Evolutionary conservation across 2,797 vertebrate species (phyloP).

Genomic region (Oryzias dopingdopingensis): DNA sequence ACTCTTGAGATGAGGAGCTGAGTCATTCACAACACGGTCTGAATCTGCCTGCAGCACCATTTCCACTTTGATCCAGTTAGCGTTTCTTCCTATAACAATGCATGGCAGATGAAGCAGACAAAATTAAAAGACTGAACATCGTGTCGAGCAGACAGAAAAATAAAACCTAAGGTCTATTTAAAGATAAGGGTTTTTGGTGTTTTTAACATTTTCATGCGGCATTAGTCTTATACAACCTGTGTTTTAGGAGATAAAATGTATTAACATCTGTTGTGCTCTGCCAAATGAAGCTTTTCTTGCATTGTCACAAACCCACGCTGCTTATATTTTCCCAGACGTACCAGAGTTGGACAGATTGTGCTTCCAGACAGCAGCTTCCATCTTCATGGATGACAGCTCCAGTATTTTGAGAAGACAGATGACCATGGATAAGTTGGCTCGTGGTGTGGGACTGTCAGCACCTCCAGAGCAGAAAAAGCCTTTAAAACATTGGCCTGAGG

Average conservation of each 20-base stretch:
- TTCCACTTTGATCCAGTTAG: slow-evolving; percentile 39
- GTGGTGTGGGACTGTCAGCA: slow-evolving; percentile 68
- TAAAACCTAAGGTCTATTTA: neutral
- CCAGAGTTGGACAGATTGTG: slow-evolving; percentile 53
- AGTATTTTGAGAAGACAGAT: slow-evolving; percentile 73
- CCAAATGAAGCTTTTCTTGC: slow-evolving; percentile 21
- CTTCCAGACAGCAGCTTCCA: slow-evolving; percentile 43
- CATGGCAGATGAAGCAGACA: slow-evolving; percentile 35
- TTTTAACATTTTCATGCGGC: no score
- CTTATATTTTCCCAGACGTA: slow-evolving; percentile 42
- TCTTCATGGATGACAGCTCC: slow-evolving; percentile 37
- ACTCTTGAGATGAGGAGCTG: slow-evolving; percentile 36
- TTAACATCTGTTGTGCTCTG: slow-evolving; percentile 26
- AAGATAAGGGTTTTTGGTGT: no score
- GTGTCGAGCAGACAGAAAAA: slow-evolving; percentile 16
- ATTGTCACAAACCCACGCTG: slow-evolving; percentile 24
- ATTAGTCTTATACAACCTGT: neutral
- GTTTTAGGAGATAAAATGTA: slow-evolving; percentile 18
- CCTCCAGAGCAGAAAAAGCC: slow-evolving; percentile 83
- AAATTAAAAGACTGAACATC: slow-evolving; percentile 21
- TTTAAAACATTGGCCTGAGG: slow-evolving; percentile 75
- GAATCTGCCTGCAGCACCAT: slow-evolving; percentile 35
- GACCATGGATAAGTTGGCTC: slow-evolving; percentile 58
- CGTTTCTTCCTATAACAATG: slow-evolving; percentile 46
- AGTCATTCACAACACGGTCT: slow-evolving; percentile 41